Evolutionary conservation across 2,888 invertebrate species (phyloP), one percentile per base, ranked within the genome.

Genomic region (Philonicus albiceps): DNA sequence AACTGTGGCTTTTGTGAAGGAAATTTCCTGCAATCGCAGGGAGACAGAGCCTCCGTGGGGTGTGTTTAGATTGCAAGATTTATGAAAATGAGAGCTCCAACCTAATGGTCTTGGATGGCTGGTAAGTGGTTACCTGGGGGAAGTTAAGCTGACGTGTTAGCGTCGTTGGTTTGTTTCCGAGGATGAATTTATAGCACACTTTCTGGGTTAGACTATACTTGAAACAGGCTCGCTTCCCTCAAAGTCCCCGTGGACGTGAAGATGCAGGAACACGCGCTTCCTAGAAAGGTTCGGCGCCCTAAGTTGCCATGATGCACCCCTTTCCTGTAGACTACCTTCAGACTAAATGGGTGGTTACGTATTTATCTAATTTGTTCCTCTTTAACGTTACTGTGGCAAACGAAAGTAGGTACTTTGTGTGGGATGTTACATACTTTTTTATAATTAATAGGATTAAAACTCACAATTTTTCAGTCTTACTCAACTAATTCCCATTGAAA

Each of bases 51-150:
- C 19, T n/a, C 49, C 13, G 13, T 19, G 49, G 22, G 49, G 27
- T 53, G 27, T 78, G 78, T 78, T 78, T 78, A 30, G 78, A 78
- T 76, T 76, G 78, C 49, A 49, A 78, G 49, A 78, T 78, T 78
- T 78, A 78, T 78, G 78, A 37, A 37, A 49, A 78, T 16, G 19
- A 6, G 49, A 78, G 27, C 64, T 11, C 27, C 19, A 27, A 16
- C 49, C 43, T 49, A 78, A 49, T 78, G 49, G 78, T 49, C 37
- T 78, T 22, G 49, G 27, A 49, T 78, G 49, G 27, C 43, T 49
- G 49, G 49, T 27, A 64, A 64, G 64, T 64, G 64, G 64, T 64
- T 64, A 64, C 22, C 64, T 64, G 22, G n/a, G 49, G 49, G 49
- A n/a, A 6, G 49, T 5, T 49, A n/a, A 49, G 19, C n/a, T 49